Base-by-base conservation (phyloP, 2,888 invertebrate genomes). In the Standfussiana lucernea region DNA sequence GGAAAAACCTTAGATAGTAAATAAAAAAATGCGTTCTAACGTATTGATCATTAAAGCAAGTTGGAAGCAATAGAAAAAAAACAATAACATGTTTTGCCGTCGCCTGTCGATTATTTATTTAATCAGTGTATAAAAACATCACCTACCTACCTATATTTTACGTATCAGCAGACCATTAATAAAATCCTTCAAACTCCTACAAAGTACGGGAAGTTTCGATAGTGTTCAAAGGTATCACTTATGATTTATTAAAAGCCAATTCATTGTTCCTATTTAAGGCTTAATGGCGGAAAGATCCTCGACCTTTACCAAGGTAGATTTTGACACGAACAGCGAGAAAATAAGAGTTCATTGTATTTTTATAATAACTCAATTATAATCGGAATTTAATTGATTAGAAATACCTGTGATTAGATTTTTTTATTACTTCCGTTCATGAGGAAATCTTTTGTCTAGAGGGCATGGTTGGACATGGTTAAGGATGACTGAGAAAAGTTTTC, bases 161-260 rank as follows among this genome's bases (percentile, higher is more conserved):
- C 5, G 0, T 47, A 40, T 61, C 8, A 37, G 37, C 7, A 24
- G 13, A 47, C n/a, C 35, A 18, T 61, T 61, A 53, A 21, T 53
- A 79, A 62, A 50, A 62, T 53, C 32, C 40, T 47, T 18, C 64
- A 73, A 47, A 56, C 13, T 66, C 5, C 28, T 45, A 10, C 32
- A 47, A 70, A 24, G 18, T 32, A 70, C 70, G 40, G 59, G 78
- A 83, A 80, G 50, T 73, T 65, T 71, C 37, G 45, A 74, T 74
- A 72, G 74, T 45, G 72, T 79, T 62, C 62, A 50, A 69, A 82
- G 65, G 53, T 62, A 62, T 24, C 50, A 78, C 62, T 79, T 82
- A 79, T 72, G 79, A 79, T 86, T 83, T 40, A 86, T 86, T 83
- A 83, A 86, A 78, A 47, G 21, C 45, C 61, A n/a, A 85, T 62